Evolutionary conservation across 2,797 vertebrate species (phyloP), one percentile per base, ranked within the genome.

Genomic region (Clarias platycephalus): DNA sequence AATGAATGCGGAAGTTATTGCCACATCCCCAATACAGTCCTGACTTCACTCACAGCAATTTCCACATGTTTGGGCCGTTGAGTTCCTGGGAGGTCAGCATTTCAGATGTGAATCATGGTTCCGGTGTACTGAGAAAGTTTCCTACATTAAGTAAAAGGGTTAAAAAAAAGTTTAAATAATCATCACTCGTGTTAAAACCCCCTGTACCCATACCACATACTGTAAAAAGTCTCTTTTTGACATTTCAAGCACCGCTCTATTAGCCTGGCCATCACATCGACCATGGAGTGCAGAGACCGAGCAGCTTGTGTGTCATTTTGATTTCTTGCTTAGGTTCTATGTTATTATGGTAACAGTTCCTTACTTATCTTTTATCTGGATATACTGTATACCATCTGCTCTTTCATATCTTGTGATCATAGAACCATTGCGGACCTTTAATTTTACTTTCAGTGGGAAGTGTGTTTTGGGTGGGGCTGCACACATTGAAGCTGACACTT

Each of bases 271-370:
- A 86, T 87, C 60, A 20, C 0, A 84, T 53, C 44, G 28, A 63
- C 85, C 90, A 91, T 90, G 90, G 90, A 37, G 78, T 44, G 79
- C 31, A 22, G 86, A 86, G 62, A 83, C 80, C 55, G 82, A 71
- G 22, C 26, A 20, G 74, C 84, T 64, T 57, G 58, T 81, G 53
- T n/a, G 71, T 77, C 18, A 9, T 79, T 70, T 60, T 62, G 4
- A 58, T 34, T 62, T 68, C 8, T 58, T 13, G 24, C 28, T 22
- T 20, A 40, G 44, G 44, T 72, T 7, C 40, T 53, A 13, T 55
- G 15, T 66, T 13, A 53, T 74, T 53, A 0, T 16, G 28, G 24
- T 22, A 44, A 26, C 62, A 34, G 37, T 37, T 80, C 5, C 31
- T 70, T 70, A 20, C 31, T 80, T 58, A 75, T 9, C 37, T 77